These are phyloP conservation scores for Melanotaenia duboulayi DNA, from an alignment of 2,113 vertebrate species.

Conservation along the genomic window DNA sequence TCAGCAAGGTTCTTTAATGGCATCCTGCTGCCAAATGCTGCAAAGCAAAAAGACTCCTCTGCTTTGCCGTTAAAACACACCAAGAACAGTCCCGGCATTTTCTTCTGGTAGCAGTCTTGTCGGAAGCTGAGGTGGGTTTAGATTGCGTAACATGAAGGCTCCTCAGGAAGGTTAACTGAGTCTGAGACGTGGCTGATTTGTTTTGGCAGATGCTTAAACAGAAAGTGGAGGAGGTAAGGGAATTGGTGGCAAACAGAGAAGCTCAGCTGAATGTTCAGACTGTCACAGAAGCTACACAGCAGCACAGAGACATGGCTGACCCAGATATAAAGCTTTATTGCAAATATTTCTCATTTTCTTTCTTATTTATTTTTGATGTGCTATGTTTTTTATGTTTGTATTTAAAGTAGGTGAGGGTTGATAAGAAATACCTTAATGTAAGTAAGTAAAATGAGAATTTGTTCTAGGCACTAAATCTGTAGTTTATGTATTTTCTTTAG, in stretches of 20 bases:
- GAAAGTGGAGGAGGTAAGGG: constrained; percentile 36
- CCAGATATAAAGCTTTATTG: background rate
- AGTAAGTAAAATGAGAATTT: too few species aligned
- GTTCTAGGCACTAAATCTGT: too few species aligned
- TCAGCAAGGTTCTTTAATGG: constrained; percentile 16
- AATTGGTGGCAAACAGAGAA: constrained; percentile 43
- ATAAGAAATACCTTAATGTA: too few species aligned
- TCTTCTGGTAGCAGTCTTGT: constrained; percentile 23
- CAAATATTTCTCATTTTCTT: background rate
- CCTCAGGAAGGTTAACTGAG: constrained; percentile 22
- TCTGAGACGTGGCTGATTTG: constrained; percentile 36
- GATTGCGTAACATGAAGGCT: constrained; percentile 27
- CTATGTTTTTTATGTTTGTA: too few species aligned
- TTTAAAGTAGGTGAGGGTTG: too few species aligned
- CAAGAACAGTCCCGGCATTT: constrained; percentile 40
- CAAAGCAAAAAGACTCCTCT: constrained; percentile 50
- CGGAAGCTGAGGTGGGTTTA: constrained; percentile 10
- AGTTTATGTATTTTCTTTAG: too few species aligned
- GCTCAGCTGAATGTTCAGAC: constrained; percentile 23
- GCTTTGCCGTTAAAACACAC: constrained; percentile 43
- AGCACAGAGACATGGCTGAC: background rate
- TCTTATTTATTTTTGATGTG: too few species aligned
- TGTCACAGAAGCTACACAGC: constrained; percentile 12
- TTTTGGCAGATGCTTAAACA: constrained; percentile 48
- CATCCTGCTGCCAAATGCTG: constrained; percentile 32